phyloP scores from a whole-genome alignment of 2,113 vertebrate genomes.

The Muntiacus reevesi region DNA sequence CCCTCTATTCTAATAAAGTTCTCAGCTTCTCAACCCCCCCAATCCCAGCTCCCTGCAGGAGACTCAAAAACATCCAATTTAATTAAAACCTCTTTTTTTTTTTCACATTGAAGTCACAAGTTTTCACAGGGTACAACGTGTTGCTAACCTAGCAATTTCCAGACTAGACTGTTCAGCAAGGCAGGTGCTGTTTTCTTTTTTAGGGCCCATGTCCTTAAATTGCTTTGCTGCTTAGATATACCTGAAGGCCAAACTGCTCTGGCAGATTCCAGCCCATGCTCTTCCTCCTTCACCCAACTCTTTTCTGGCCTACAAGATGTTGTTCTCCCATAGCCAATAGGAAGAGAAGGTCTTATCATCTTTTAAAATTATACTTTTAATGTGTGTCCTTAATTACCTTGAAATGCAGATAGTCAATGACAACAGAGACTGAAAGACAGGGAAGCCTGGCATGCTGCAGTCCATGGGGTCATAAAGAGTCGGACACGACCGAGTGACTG shows the following conservation, averaged over 20 bases:
- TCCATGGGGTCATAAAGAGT: background rate
- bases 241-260: background rate
- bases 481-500: background rate
- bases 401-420: background rate
- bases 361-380: background rate
- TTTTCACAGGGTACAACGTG: conserved; percentile 63
- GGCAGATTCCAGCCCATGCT: background rate
- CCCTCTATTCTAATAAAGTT: conserved; percentile 12
- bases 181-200: conserved; percentile 57
- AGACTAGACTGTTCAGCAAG: conserved; percentile 34
- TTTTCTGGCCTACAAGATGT: background rate
- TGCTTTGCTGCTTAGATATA: conserved; percentile 40
- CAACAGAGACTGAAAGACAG: background rate
- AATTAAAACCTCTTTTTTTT: conserved; percentile 64
- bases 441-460: background rate
- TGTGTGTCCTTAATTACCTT: background rate
- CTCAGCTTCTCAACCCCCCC: background rate
- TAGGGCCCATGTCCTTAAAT: conserved; percentile 51
- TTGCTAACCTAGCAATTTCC: conserved; percentile 64
- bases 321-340: background rate
- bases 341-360: background rate
- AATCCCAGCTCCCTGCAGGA: background rate
- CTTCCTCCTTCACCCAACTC: background rate
- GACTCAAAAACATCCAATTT: conserved; percentile 58
- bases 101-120: conserved; percentile 66